These are phyloP conservation scores for Drosophila macrospina DNA, from an alignment of 2,888 invertebrate species.

Conservation along the genomic window DNA sequence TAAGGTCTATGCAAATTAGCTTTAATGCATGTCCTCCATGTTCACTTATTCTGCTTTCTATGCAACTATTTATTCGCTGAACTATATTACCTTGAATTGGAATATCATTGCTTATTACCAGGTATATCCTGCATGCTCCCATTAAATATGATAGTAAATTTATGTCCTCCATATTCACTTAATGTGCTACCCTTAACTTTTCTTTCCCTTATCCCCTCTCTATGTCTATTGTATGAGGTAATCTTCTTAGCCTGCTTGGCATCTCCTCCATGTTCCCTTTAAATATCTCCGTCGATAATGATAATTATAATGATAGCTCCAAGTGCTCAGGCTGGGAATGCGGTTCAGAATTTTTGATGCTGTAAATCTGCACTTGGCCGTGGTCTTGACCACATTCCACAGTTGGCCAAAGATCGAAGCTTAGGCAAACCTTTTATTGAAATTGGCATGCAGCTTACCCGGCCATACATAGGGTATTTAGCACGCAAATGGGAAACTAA, in stretches of 20 bases:
- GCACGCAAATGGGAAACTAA: conserved; percentile 80
- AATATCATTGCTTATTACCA: too few relatives aligned
- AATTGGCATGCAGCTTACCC: conserved; percentile 44
- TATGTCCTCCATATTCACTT: not conserved
- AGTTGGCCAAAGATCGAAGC: conserved; percentile 15
- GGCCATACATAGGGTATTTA: conserved; percentile 73
- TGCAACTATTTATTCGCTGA: too few relatives aligned
- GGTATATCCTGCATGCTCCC: not conserved
- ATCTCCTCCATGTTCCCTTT: not conserved
- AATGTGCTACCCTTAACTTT: not conserved
- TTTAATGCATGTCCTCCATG: too few relatives aligned
- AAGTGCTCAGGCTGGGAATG: conserved; percentile 2
- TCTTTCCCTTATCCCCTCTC: not conserved
- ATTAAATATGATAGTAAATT: too few relatives aligned
- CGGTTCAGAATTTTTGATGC: conserved; percentile 28
- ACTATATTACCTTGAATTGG: too few relatives aligned
- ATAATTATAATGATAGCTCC: conserved; percentile 11
- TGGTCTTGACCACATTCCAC: conserved; percentile 39
- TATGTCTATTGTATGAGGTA: not conserved
- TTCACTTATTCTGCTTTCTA: too few relatives aligned
- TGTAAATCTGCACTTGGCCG: conserved; percentile 12
- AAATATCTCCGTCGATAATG: too few relatives aligned
- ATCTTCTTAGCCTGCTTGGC: not conserved
- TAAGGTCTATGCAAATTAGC: too few relatives aligned
- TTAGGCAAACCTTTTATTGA: conserved; percentile 35